Percentiles rank a stretch among this genome's conserved stretches.
phyloP scores from a whole-genome alignment of 2,113 vertebrate genomes.

The Hiodon tergisus region DNA sequence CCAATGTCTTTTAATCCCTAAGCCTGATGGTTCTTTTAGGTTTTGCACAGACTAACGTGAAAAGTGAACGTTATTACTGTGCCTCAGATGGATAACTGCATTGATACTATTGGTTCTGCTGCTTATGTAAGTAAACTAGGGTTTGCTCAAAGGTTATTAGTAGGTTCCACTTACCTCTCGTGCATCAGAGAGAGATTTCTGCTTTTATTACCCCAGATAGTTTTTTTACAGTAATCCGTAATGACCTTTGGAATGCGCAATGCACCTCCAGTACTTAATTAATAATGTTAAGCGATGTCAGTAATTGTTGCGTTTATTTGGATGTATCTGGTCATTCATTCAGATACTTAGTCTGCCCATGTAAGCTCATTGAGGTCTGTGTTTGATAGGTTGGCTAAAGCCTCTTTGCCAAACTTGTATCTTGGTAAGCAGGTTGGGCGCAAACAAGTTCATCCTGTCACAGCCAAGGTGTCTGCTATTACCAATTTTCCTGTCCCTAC shows the following conservation, averaged over 20 bases:
- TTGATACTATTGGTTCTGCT: neutral
- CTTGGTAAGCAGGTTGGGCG: neutral
- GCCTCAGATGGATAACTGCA: neutral
- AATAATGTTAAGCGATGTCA: neutral
- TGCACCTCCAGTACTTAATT: neutral
- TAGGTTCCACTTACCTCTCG: neutral
- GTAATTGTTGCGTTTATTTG: neutral
- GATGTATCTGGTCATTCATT: neutral
- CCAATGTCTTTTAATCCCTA: neutral
- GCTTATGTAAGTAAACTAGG: neutral
- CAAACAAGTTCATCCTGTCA: neutral
- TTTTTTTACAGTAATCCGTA: neutral
- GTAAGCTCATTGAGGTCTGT: neutral
- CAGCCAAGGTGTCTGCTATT: neutral
- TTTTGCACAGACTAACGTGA: neutral
- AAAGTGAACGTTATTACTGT: neutral
- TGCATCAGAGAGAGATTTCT: neutral
- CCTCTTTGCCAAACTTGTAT: slow-evolving; percentile 4
- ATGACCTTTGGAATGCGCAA: too few relatives aligned
- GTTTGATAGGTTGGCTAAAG: neutral
- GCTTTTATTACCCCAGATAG: neutral
- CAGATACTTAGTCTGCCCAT: neutral
- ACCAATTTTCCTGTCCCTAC: neutral
- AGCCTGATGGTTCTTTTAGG: neutral
- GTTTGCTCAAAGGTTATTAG: neutral